Conservation (phyloP, 2,113 vertebrate species). For the Craseonycteris thonglongyai region DNA sequence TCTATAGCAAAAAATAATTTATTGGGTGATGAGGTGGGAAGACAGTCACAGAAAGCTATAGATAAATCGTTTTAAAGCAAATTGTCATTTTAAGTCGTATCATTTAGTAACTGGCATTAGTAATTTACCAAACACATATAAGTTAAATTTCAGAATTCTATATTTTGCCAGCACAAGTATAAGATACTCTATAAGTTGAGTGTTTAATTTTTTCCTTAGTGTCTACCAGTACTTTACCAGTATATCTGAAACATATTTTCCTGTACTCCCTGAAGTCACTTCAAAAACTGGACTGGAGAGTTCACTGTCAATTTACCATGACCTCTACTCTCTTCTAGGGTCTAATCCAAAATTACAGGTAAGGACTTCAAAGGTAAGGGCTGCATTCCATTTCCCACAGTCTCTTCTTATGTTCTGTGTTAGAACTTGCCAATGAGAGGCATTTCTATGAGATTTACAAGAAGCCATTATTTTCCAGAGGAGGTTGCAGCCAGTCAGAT, state of each 20-base stretch:
- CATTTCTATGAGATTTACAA: neutral
- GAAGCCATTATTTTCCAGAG: neutral
- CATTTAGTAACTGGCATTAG: neutral
- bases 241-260: neutral
- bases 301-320: neutral
- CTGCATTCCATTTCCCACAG: neutral
- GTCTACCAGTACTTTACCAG: neutral
- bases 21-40: neutral
- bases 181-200: neutral
- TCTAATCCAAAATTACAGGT: neutral
- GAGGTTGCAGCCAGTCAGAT: neutral
- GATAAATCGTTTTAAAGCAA: neutral
- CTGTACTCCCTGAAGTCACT: neutral
- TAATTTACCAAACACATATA: neutral
- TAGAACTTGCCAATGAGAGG: neutral
- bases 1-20: neutral
- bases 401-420: neutral
- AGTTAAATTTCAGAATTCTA: neutral
- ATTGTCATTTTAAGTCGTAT: neutral
- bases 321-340: neutral
- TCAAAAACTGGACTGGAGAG: neutral
- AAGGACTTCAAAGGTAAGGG: neutral
- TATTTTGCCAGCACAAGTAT: neutral
- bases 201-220: neutral
- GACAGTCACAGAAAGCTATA: neutral